Evolutionary conservation across 92 coral and sea anemone genomes (phyloP).

Genomic region (Paragorgia papillata): DNA sequence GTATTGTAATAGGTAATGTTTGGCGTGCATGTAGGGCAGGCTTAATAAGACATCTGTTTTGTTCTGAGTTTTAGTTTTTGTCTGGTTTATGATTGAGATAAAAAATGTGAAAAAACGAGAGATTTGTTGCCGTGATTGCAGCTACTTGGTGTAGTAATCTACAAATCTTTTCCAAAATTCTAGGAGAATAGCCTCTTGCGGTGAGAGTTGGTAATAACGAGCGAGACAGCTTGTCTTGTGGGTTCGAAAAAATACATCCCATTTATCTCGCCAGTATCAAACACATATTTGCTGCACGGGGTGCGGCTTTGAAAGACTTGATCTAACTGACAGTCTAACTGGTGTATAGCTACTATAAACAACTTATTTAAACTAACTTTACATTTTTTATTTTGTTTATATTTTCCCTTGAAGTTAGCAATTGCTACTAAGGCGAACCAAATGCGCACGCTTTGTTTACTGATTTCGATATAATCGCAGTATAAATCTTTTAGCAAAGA

Average conservation of each 20-base stretch:
- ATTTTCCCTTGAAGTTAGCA: neutral
- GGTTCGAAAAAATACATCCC: slow-evolving; percentile 6
- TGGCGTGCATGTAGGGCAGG: neutral
- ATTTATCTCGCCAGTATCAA: slow-evolving; percentile 15
- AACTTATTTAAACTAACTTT: neutral
- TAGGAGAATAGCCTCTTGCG: slow-evolving; percentile 25
- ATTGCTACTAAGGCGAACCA: neutral
- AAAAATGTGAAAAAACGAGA: slow-evolving; percentile 8
- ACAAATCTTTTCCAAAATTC: slow-evolving; percentile 28
- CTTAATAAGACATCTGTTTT: slow-evolving; percentile 25
- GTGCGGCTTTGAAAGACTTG: no score
- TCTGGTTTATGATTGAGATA: slow-evolving; percentile 15
- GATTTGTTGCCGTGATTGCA: slow-evolving; percentile 23
- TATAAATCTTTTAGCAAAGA: slow-evolving; percentile 4
- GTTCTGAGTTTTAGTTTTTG: slow-evolving; percentile 12
- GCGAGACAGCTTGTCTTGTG: slow-evolving; percentile 44
- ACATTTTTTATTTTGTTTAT: no score
- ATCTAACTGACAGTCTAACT: no score
- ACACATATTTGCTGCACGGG: neutral
- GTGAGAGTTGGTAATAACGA: slow-evolving; percentile 13
- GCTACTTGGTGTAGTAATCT: slow-evolving; percentile 22
- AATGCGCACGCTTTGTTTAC: neutral
- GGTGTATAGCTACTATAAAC: neutral
- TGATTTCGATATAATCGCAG: slow-evolving; percentile 2
- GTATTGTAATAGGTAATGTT: neutral